Conservation (phyloP, 2,113 vertebrate species). For the Procavia capensis region DNA sequence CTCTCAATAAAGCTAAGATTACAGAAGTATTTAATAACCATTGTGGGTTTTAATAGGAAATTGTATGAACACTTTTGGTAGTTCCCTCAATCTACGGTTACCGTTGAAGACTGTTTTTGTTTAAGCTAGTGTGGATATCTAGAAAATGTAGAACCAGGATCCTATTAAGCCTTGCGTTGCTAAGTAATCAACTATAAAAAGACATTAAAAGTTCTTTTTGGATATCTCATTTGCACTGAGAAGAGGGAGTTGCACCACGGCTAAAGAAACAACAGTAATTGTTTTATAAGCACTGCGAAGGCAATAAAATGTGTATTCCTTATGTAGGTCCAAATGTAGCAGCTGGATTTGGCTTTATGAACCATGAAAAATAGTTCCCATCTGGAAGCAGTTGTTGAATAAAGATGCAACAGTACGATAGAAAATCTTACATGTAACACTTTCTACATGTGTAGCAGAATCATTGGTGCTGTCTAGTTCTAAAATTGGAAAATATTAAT, state of each 20-base stretch:
- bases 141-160: conserved; percentile 84
- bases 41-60: conserved; percentile 88
- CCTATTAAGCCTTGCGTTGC: conserved; percentile 77
- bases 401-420: conserved; percentile 91
- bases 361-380: conserved; percentile 93
- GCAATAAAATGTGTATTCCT: conserved; percentile 91
- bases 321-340: conserved; percentile 92
- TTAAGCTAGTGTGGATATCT: conserved; percentile 82
- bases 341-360: conserved; percentile 93
- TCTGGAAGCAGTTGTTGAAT: conserved; percentile 92
- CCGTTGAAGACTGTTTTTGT: conserved; percentile 81
- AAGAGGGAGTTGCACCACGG: conserved; percentile 82
- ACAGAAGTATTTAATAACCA: conserved; percentile 88
- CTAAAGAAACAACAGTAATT: conserved; percentile 89
- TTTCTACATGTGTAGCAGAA: conserved; percentile 82
- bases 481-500: conserved; percentile 76
- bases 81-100: conserved; percentile 82
- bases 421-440: conserved; percentile 86
- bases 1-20: conserved; percentile 87
- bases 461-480: conserved; percentile 67
- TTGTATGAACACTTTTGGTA: conserved; percentile 85
- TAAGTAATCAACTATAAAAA: conserved; percentile 84
- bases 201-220: conserved; percentile 81
- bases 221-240: conserved; percentile 83
- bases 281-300: conserved; percentile 87